Evolutionary conservation across 2,888 invertebrate species (phyloP).

Genomic region (Buathra laborator): DNA sequence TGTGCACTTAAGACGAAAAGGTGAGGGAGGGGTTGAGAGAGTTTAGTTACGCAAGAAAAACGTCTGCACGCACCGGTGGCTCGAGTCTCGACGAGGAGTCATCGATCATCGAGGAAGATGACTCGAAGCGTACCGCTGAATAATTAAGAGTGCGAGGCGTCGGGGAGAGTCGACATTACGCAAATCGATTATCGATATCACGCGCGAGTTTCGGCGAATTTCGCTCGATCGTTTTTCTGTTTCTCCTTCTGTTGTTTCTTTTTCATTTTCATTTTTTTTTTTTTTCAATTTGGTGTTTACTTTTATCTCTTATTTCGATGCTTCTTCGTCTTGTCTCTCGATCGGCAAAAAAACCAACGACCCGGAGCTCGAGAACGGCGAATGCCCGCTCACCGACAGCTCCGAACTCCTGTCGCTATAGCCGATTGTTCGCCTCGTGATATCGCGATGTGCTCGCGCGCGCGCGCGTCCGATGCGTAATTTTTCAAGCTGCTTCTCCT

Average conservation of each 20-base stretch:
- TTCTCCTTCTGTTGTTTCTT: not conserved
- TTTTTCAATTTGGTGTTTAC: not conserved
- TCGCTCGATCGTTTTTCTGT: constrained; percentile 20
- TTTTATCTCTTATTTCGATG: not conserved
- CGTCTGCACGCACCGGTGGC: constrained; percentile 42
- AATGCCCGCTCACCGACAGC: constrained; percentile 57
- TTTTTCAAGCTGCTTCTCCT: constrained; percentile 67
- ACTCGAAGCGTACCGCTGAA: constrained; percentile 52
- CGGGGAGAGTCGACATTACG: constrained; percentile 31
- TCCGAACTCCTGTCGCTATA: constrained; percentile 54
- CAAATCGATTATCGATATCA: constrained; percentile 59
- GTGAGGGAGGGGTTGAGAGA: not conserved
- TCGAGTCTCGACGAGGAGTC: constrained; percentile 46
- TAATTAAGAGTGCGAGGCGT: constrained; percentile 53
- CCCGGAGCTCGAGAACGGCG: constrained; percentile 20
- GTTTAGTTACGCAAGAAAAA: constrained; percentile 29
- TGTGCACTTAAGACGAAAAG: constrained; percentile 32
- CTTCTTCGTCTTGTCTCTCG: not conserved
- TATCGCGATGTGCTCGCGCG: constrained; percentile 53
- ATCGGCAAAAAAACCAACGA: constrained; percentile 46
- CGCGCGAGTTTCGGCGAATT: constrained; percentile 42
- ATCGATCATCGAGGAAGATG: constrained; percentile 63
- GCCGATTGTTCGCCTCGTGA: constrained; percentile 59
- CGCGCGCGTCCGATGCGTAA: constrained; percentile 57
- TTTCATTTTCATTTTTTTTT: constrained; percentile 24